These are phyloP conservation scores for Daktulosphaira vitifoliae DNA, from an alignment of 1,140 invertebrate genomes.

Conservation along the genomic window DNA sequence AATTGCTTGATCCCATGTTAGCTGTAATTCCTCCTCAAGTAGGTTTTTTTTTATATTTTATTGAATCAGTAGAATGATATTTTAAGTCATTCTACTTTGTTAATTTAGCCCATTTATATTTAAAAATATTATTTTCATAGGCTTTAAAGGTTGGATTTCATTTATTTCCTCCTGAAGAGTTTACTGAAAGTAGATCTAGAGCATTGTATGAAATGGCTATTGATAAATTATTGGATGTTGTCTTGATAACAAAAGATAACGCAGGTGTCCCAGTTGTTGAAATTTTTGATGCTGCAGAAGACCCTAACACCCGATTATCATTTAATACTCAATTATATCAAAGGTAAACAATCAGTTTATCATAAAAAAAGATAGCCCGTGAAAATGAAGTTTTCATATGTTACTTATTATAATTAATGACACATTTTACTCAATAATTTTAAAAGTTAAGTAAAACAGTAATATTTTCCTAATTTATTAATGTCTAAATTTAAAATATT, in stretches of 20 bases:
- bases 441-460: no score
- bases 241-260: neutral
- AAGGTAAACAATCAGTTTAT: no score
- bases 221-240: slow-evolving; percentile 1
- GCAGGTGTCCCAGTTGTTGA: slow-evolving; percentile 10
- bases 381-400: no score
- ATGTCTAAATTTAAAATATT: no score
- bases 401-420: no score
- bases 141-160: slow-evolving; percentile 19
- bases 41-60: neutral
- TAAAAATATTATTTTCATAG: slow-evolving; percentile 2
- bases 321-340: slow-evolving; percentile 24
- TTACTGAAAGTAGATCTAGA: neutral
- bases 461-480: no score
- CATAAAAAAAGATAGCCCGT: no score
- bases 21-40: slow-evolving; percentile 8
- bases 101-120: no score
- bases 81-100: no score
- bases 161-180: slow-evolving; percentile 17
- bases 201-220: slow-evolving; percentile 9
- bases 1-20: slow-evolving; percentile 1
- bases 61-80: no score
- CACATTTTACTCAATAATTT: no score
- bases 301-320: neutral
- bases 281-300: slow-evolving; percentile 6